Base-by-base conservation (phyloP, 2,888 invertebrate species). In the Drosophila lutescens region DNA sequence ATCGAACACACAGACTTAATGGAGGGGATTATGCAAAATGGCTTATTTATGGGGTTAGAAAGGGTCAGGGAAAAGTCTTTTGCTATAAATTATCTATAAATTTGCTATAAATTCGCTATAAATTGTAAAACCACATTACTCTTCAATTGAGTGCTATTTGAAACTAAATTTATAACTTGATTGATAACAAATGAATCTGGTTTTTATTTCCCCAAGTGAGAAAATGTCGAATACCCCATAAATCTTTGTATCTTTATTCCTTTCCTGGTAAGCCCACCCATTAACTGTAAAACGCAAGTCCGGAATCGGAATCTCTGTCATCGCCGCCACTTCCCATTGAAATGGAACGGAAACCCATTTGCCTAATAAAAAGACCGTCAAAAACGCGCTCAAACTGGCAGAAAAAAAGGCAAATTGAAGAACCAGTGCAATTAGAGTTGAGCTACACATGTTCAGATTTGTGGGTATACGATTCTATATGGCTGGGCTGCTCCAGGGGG, bases 351-450 rank as follows among this genome's bases (percentile, higher is more conserved):
- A 59, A 58, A 72, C 23, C 61, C 55, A 80, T 84, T 80, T 84
- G 67, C 71, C 81, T 79, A 79, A 84, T 78, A 65, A 65, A 86
- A 79, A 51, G 26, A 67, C 43, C 68, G 78, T 62, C 57, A 69
- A 77, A 73, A 66, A 72, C 50, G 63, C 65, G 63, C 47, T 51
- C 68, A 68, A 44, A 61, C 56, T 67, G 49, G 59, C 80, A 78
- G 80, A 78, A 80, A 86, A 83, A 66, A 66, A 78, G 51, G 63
- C 65, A 78, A 57, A 47, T 74, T 66, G 40, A 54, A 77, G 57
- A 36, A 68, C 43, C 66, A 59, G 63, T 59, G 81, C 84, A 84
- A 84, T 86, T 86, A 84, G 78, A 60, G 51, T 78, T 59, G 20
- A 20, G 38, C 8, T 32, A 34, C 38, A 32, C 17, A 36, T 23